A percentile compares a stretch with the other conserved stretches of the same genome.
Conservation (phyloP, 1,140 invertebrate species). For the Dufourea novaeangliae region DNA sequence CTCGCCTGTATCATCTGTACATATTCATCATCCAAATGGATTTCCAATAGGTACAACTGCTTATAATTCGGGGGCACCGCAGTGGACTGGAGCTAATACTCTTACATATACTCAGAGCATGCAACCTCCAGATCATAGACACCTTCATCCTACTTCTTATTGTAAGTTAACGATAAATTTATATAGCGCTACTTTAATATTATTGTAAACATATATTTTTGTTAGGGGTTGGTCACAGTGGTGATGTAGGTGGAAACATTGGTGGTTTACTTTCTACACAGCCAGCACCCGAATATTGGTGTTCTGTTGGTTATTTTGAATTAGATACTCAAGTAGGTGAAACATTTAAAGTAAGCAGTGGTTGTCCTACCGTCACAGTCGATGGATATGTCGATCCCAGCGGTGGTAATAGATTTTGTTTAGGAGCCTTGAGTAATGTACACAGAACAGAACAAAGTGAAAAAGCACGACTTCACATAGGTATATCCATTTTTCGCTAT, state of each 20-base stretch:
- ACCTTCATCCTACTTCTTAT: slow-evolving; percentile 88
- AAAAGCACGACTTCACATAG: slow-evolving; percentile 86
- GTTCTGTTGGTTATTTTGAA: slow-evolving; percentile 99
- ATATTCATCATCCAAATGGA: slow-evolving; percentile 81
- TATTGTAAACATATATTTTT: slow-evolving; percentile 9
- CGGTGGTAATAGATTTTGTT: slow-evolving; percentile 97
- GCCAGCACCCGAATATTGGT: slow-evolving; percentile 98
- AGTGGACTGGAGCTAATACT: slow-evolving; percentile 92
- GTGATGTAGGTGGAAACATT: slow-evolving; percentile 75
- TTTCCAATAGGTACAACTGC: slow-evolving; percentile 76
- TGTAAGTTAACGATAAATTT: slow-evolving; percentile 84
- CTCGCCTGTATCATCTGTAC: slow-evolving; percentile 80
- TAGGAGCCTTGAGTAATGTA: slow-evolving; percentile 99
- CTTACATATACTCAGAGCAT: slow-evolving; percentile 96
- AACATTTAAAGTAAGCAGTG: slow-evolving; percentile 98
- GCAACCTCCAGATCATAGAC: slow-evolving; percentile 87
- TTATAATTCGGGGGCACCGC: slow-evolving; percentile 78
- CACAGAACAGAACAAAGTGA: slow-evolving; percentile 98
- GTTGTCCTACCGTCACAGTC: slow-evolving; percentile 95
- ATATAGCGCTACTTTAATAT: background rate
- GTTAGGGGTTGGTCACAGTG: slow-evolving; percentile 76
- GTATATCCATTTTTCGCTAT: slow-evolving; percentile 80
- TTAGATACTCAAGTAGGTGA: slow-evolving; percentile 99
- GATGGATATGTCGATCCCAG: slow-evolving; percentile 99
- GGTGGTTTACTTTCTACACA: slow-evolving; percentile 86